These are phyloP conservation scores for Chamaea fasciata DNA, from an alignment of 2,113 vertebrate species.

Conservation along the genomic window DNA sequence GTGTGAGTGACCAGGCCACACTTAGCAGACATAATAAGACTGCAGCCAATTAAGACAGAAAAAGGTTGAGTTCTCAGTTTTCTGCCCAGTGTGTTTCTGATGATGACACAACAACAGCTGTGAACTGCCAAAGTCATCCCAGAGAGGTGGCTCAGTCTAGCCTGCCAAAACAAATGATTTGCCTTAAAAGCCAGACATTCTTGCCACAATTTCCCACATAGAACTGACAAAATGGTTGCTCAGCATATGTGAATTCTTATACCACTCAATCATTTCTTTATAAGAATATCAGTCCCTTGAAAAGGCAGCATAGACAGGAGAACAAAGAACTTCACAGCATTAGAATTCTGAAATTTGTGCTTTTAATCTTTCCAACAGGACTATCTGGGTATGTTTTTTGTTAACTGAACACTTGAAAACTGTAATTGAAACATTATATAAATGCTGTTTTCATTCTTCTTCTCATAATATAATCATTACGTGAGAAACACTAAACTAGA, in stretches of 20 bases:
- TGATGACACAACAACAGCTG: conserved; percentile 39
- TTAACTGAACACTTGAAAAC: background rate
- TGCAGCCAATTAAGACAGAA: conserved; percentile 23
- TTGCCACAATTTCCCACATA: background rate
- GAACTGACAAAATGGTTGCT: background rate
- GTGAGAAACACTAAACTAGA: conserved; percentile 79
- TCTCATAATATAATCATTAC: conserved; percentile 68
- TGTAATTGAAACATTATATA: conserved; percentile 25
- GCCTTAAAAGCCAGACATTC: background rate
- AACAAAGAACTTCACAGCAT: background rate
- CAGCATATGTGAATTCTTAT: background rate
- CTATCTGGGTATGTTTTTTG: background rate
- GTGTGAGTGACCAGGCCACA: background rate
- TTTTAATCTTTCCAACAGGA: background rate
- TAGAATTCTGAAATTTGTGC: background rate
- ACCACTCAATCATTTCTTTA: background rate
- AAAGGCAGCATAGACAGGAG: background rate
- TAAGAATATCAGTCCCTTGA: background rate
- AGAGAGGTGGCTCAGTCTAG: background rate
- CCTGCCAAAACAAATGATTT: conserved; percentile 5
- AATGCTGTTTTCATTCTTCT: background rate
- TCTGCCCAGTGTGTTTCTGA: background rate
- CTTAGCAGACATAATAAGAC: conserved; percentile 9
- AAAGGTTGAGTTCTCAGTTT: conserved; percentile 34
- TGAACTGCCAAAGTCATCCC: background rate